phyloP scores from a whole-genome alignment of 2,113 vertebrate genomes.

The Sardina pilchardus region DNA sequence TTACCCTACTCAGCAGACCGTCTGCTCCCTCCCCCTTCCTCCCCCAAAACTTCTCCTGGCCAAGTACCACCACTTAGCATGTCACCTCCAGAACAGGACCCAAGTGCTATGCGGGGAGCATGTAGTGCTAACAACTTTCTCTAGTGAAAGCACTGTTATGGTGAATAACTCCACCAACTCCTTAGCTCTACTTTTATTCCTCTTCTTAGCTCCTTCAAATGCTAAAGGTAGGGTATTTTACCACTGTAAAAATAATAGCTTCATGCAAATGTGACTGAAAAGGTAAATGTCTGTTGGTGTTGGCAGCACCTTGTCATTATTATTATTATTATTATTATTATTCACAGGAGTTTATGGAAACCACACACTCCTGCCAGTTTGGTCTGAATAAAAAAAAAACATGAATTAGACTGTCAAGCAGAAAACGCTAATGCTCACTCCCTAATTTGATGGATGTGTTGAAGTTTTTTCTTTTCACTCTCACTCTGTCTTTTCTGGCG shows the following conservation, averaged over 20 bases:
- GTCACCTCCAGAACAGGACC: background rate
- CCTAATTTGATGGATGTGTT: conserved; percentile 19
- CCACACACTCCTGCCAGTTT: conserved; percentile 15
- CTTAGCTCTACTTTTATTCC: too few species aligned
- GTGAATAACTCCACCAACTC: too few species aligned
- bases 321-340: conserved; percentile 7
- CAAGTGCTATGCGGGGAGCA: background rate
- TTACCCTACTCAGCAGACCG: background rate
- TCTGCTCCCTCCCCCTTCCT: background rate
- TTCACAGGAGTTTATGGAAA: conserved; percentile 23
- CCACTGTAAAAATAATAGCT: background rate
- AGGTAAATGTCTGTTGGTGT: background rate
- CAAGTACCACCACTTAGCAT: background rate
- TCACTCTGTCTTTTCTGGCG: background rate
- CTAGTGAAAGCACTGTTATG: background rate
- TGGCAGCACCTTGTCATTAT: background rate
- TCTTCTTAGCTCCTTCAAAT: background rate
- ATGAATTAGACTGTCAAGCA: conserved; percentile 43
- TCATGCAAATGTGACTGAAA: background rate
- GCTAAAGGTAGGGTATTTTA: background rate
- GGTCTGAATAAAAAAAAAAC: conserved; percentile 49
- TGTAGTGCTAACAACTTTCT: background rate
- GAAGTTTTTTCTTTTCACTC: conserved; percentile 24
- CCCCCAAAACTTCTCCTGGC: background rate
- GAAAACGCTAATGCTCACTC: background rate